A percentile compares a stretch with the other conserved stretches of the same genome.
These are phyloP conservation scores for Tricholauxania praeusta DNA, from an alignment of 2,888 invertebrate species.

Conservation along the genomic window DNA sequence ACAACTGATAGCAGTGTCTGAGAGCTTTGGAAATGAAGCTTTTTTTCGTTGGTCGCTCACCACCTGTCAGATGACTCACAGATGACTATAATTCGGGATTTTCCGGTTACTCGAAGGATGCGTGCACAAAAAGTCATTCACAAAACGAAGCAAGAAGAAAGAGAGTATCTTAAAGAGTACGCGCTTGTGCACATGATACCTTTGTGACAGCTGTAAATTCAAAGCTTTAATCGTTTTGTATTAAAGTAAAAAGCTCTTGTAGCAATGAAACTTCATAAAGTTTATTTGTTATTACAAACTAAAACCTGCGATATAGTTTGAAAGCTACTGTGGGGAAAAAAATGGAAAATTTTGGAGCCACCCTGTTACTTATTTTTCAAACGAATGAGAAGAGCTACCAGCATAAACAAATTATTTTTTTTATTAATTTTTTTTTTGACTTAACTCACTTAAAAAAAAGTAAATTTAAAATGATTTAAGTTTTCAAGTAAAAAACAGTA, in stretches of 20 bases:
- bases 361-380: no score
- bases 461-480: no score
- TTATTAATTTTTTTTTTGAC: no score
- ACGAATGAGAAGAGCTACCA: no score
- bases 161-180: background rate
- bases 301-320: no score
- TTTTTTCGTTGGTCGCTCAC: conserved; percentile 37
- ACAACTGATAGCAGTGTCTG: conserved; percentile 31
- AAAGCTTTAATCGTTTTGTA: conserved; percentile 21
- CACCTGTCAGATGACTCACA: conserved; percentile 49
- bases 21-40: conserved; percentile 33
- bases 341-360: no score
- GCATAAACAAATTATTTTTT: no score
- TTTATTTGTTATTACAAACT: no score
- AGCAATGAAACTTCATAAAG: background rate
- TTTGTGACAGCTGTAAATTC: conserved; percentile 38
- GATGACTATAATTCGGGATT: conserved; percentile 47
- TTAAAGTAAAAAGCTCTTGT: background rate
- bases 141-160: conserved; percentile 11
- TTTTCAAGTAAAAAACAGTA: no score
- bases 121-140: conserved; percentile 29
- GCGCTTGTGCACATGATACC: conserved; percentile 35
- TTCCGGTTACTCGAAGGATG: conserved; percentile 27
- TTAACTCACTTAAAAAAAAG: no score
- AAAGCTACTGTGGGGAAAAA: no score